Base-by-base conservation (phyloP, 2,797 vertebrate species). In the Poecile montanus region DNA sequence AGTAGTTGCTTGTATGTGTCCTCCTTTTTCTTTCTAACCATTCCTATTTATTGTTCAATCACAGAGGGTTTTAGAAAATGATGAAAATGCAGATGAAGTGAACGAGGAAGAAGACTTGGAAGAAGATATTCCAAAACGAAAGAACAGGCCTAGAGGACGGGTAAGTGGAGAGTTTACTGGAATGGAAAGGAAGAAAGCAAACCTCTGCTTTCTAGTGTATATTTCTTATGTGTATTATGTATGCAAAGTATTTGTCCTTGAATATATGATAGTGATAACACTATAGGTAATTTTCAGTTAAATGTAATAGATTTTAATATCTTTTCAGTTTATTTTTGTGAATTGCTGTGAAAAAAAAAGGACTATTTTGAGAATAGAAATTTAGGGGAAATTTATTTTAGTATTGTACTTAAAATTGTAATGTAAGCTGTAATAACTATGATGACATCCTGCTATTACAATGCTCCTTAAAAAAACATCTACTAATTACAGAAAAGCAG, bases 51-150 rank as follows among this genome's bases (percentile, higher is more conserved):
- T 97, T 97, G 70, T 97, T 92, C 90, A 86, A 88, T 95, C 96
- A 84, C 97, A 99, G 99, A 98, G 99, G 96, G 99, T 99, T 97
- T 98, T 99, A 97, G 99, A 99, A 98, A 99, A 99, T 70, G 99
- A 99, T 79, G 99, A 99, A 95, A 99, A 99, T 89, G 98, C 98
- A 93, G 99, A 99, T 88, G 99, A 99, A 97, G 99, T 98, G 96
- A 98, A 99, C 21, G 99, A 99, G 60, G 99, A 99, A 60, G 99
- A 99, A 11, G 99, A 99, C 97, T 98, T 98, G 90, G 99, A 99
- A 97, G 99, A 99, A 96, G 99, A 99, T 98, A 98, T 99, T 97
- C 99, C 99, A 77, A 99, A 99, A 97, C 98, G 99, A 96, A 99
- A 99, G 98, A 99, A 99, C 95, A 98, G 99, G 96, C 99, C 98